Evolutionary conservation across 2,888 invertebrate species (phyloP).

Genomic region (Junonia oenone): DNA sequence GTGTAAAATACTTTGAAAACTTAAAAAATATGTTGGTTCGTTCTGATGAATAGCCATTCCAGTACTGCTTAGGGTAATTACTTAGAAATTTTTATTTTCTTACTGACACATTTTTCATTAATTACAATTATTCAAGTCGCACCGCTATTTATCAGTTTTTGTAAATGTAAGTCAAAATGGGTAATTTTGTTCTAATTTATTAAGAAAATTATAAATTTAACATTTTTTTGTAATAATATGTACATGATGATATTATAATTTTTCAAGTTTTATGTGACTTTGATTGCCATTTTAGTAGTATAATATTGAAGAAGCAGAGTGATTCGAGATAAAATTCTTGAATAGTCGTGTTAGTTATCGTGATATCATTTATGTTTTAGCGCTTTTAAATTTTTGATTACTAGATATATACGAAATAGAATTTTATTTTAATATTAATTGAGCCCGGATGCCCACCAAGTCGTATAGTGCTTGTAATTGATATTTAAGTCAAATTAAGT

Average conservation of each 20-base stretch:
- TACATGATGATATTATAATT: not conserved
- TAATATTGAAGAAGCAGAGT: conserved; percentile 3
- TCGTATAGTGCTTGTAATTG: conserved; percentile 15
- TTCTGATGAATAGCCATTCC: not conserved
- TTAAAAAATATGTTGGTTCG: not conserved
- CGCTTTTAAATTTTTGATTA: not conserved
- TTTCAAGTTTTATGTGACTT: conserved; percentile 6
- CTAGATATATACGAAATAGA: not conserved
- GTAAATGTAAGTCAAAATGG: too few species aligned
- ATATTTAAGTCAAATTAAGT: conserved; percentile 7
- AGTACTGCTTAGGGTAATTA: too few species aligned
- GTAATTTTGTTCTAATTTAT: too few species aligned
- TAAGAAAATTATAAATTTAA: too few species aligned
- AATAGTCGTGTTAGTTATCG: not conserved
- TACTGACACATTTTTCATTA: not conserved
- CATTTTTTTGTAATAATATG: too few species aligned
- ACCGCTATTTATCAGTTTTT: too few species aligned
- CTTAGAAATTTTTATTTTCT: too few species aligned
- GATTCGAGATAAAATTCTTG: not conserved
- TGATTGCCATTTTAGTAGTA: conserved; percentile 25
- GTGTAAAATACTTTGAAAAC: not conserved
- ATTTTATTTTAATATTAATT: not conserved
- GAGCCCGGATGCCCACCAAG: conserved; percentile 18
- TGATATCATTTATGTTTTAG: not conserved
- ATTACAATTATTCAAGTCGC: too few species aligned